phyloP scores from a whole-genome alignment of 2,797 vertebrate genomes.

The Tolypeutes matacus region DNA sequence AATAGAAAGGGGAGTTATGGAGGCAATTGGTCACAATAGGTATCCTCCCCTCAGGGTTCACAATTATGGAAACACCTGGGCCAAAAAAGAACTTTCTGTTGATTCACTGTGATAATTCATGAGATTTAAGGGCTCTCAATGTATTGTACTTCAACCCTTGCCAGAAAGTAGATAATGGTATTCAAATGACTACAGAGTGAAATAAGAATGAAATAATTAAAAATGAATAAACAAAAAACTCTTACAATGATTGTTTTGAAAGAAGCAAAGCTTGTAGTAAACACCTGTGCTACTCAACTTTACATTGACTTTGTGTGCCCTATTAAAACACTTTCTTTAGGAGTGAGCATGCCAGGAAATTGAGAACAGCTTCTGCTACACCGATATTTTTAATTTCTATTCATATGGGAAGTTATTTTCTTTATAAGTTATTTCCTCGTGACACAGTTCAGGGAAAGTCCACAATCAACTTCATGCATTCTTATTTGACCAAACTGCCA shows the following conservation, averaged over 20 bases:
- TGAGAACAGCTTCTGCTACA: background rate
- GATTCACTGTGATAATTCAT: conserved; percentile 82
- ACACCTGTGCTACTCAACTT: conserved; percentile 81
- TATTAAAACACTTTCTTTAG: background rate
- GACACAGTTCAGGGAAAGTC: background rate
- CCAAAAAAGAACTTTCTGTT: conserved; percentile 56
- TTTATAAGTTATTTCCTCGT: background rate
- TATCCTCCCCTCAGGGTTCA: conserved; percentile 55
- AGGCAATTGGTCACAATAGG: conserved; percentile 26
- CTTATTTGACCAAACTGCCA: background rate
- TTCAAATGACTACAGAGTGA: conserved; percentile 76
- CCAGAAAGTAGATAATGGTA: conserved; percentile 76
- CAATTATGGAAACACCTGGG: conserved; percentile 82
- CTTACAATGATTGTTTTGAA: conserved; percentile 75
- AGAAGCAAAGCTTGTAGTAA: conserved; percentile 65
- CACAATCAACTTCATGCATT: background rate
- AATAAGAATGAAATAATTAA: conserved; percentile 76
- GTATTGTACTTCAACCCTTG: conserved; percentile 73
- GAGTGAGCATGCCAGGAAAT: background rate
- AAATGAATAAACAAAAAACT: conserved; percentile 33
- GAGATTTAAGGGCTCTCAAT: conserved; percentile 82
- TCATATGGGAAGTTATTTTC: background rate
- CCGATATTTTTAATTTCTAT: background rate
- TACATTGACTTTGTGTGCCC: background rate
- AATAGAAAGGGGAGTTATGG: conserved; percentile 75